Conservation (phyloP, 2,888 invertebrate genomes). For the Sphecodes monilicornis region DNA sequence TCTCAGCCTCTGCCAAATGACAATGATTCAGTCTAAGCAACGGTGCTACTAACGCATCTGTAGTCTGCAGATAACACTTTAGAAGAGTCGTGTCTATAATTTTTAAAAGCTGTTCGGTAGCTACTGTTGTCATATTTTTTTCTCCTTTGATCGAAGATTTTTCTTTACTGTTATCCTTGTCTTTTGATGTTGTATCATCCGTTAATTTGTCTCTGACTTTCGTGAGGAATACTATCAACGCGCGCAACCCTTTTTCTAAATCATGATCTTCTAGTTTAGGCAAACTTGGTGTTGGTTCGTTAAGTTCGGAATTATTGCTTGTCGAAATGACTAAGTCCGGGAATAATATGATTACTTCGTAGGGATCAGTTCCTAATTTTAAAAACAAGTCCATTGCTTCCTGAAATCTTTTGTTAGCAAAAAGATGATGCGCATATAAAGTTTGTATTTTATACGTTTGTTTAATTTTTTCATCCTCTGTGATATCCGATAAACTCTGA, state of each 20-base stretch:
- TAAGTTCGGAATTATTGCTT: constrained; percentile 82
- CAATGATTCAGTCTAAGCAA: constrained; percentile 96
- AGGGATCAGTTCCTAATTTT: constrained; percentile 96
- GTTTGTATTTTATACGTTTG: constrained; percentile 95
- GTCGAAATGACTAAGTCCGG: constrained; percentile 92
- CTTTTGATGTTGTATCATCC: constrained; percentile 81
- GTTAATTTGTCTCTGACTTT: constrained; percentile 88
- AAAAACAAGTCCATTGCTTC: constrained; percentile 97
- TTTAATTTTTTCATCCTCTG: constrained; percentile 91
- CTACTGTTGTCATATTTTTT: constrained; percentile 82
- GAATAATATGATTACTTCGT: constrained; percentile 97
- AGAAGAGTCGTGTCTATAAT: constrained; percentile 98
- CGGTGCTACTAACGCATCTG: constrained; percentile 97
- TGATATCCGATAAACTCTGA: constrained; percentile 93
- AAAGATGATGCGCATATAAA: constrained; percentile 95
- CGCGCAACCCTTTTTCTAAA: constrained; percentile 93
- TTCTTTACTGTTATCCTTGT: constrained; percentile 75
- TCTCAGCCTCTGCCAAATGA: constrained; percentile 96
- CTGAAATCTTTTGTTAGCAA: constrained; percentile 94
- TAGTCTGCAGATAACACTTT: constrained; percentile 98
- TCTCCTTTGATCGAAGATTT: constrained; percentile 71
- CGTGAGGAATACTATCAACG: constrained; percentile 95
- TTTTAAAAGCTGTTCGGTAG: constrained; percentile 90
- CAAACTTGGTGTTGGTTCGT: constrained; percentile 84
- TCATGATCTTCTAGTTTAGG: constrained; percentile 92